Conservation (phyloP, 2,113 vertebrate species). For the Catharus bicknelli region DNA sequence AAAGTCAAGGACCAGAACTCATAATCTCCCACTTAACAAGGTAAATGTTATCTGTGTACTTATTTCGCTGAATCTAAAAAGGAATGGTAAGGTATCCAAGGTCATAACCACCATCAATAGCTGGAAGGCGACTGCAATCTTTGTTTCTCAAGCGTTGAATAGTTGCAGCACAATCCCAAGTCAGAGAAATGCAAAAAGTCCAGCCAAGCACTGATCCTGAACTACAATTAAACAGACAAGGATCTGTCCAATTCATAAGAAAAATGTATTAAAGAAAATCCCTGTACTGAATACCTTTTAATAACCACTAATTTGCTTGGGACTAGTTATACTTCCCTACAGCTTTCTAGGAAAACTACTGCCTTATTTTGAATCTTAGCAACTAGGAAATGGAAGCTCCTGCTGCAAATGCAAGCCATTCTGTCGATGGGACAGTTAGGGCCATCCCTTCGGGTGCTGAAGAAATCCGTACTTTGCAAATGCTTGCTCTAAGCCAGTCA, state of each 20-base stretch:
- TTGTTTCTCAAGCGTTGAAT: background rate
- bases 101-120: background rate
- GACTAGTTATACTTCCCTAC: background rate
- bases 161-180: background rate
- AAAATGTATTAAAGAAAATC: background rate
- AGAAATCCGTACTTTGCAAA: background rate
- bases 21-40: background rate
- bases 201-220: background rate
- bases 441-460: background rate
- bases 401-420: background rate
- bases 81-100: background rate
- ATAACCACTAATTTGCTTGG: background rate
- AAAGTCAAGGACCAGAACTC: background rate
- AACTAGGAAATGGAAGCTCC: background rate
- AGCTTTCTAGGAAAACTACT: slow-evolving; percentile 12
- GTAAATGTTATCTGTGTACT: background rate
- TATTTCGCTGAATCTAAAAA: background rate
- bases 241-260: background rate
- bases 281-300: background rate
- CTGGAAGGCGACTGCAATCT: background rate
- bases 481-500: background rate
- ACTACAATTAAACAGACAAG: background rate
- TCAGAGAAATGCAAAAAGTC: background rate
- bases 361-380: background rate
- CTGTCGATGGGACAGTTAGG: background rate